Evolutionary conservation across 2,113 vertebrate genomes (phyloP).

Genomic region (Atherinomorus stipes): DNA sequence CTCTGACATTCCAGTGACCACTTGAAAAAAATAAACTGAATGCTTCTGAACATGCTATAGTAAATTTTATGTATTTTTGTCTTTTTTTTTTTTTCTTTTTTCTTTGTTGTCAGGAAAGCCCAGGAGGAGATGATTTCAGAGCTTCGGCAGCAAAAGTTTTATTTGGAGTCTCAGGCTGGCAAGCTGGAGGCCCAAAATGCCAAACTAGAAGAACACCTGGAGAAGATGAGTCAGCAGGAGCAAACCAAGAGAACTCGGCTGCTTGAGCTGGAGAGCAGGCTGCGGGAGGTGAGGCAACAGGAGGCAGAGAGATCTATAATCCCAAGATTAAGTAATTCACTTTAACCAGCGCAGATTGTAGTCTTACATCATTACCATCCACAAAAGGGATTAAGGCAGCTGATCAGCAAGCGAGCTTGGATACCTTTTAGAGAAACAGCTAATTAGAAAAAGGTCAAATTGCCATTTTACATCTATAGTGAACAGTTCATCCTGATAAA

Average conservation of each 20-base stretch:
- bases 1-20: not conserved
- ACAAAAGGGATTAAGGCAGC: slow-evolving; percentile 57
- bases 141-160: slow-evolving; percentile 98
- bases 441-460: slow-evolving; percentile 50
- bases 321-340: slow-evolving; percentile 56
- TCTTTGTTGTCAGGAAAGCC: slow-evolving; percentile 91
- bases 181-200: slow-evolving; percentile 97
- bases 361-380: slow-evolving; percentile 39
- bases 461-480: not conserved
- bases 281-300: slow-evolving; percentile 76
- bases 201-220: slow-evolving; percentile 96
- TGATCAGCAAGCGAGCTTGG: slow-evolving; percentile 47
- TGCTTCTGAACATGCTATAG: not conserved
- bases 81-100: too few relatives aligned
- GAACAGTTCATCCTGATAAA: slow-evolving; percentile 5
- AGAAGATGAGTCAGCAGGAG: slow-evolving; percentile 97
- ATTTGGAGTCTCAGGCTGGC: slow-evolving; percentile 97
- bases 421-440: slow-evolving; percentile 55
- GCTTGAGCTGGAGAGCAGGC: slow-evolving; percentile 91
- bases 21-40: not conserved
- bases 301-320: slow-evolving; percentile 29
- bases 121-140: slow-evolving; percentile 99
- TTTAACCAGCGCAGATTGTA: slow-evolving; percentile 43
- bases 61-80: slow-evolving; percentile 13
- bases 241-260: slow-evolving; percentile 93